phyloP scores from a whole-genome alignment of 2,888 invertebrate genomes.

The Nomada hirtipes region DNA sequence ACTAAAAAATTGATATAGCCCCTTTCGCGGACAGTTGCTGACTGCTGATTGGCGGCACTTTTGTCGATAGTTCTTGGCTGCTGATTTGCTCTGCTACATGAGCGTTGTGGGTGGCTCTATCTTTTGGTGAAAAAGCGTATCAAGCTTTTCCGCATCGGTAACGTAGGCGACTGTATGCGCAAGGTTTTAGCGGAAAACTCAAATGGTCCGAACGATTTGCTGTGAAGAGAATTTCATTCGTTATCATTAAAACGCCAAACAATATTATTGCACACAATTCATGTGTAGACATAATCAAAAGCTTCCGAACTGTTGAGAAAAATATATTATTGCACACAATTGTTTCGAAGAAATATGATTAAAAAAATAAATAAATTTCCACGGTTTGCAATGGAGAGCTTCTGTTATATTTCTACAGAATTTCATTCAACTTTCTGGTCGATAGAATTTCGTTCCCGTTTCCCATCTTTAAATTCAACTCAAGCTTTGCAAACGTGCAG shows the following conservation, averaged over 20 bases:
- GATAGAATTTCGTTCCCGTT: not conserved
- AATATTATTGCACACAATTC: not conserved
- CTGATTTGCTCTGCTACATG: constrained; percentile 12
- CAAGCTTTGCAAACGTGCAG: constrained; percentile 1
- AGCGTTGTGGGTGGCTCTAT: constrained; percentile 77
- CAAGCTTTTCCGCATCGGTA: constrained; percentile 75
- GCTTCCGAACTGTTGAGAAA: not conserved
- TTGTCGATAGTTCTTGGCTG: not conserved
- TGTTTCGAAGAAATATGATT: no score
- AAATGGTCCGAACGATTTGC: not conserved
- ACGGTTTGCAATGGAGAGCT: not conserved
- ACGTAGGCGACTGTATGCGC: constrained; percentile 62
- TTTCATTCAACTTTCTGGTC: not conserved
- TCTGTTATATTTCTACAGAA: not conserved
- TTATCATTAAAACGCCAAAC: not conserved
- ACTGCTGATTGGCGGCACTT: no score
- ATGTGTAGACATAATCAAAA: not conserved
- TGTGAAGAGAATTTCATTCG: not conserved
- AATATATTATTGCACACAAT: not conserved
- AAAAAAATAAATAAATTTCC: not conserved
- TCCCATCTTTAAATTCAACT: not conserved
- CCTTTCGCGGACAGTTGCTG: no score
- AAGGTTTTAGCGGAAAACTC: constrained; percentile 53
- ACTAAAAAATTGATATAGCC: no score
- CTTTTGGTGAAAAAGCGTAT: constrained; percentile 74